These are phyloP conservation scores for Prolemur simus DNA, from an alignment of 2,113 vertebrate genomes.

Conservation along the genomic window DNA sequence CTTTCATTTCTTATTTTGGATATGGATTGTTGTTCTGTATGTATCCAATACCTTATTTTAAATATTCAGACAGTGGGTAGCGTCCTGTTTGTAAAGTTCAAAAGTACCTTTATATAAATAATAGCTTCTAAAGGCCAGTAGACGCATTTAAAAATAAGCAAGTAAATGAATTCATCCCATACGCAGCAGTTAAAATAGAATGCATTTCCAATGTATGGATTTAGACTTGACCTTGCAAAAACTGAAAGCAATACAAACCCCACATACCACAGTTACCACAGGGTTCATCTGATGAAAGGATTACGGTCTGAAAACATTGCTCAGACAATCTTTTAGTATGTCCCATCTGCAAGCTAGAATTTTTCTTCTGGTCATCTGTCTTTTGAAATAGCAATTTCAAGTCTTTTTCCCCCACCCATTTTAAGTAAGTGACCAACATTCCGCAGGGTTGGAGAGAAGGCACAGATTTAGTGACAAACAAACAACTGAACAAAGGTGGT, in stretches of 20 bases:
- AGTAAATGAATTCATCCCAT: constrained; percentile 53
- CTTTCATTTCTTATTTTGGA: constrained; percentile 45
- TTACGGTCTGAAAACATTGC: not conserved
- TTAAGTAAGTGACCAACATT: not conserved
- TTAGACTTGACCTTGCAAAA: constrained; percentile 64
- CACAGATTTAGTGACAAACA: not conserved
- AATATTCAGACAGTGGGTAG: constrained; percentile 53
- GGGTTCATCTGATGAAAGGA: not conserved
- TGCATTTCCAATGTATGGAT: constrained; percentile 1
- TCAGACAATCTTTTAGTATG: not conserved
- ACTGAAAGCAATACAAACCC: not conserved
- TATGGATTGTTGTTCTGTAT: constrained; percentile 32
- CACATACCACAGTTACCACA: not conserved
- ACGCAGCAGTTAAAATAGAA: constrained; percentile 47
- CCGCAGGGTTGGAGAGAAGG: not conserved
- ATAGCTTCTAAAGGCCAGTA: constrained; percentile 70
- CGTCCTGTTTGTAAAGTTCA: constrained; percentile 74
- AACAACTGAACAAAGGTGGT: not conserved
- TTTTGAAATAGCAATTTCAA: not conserved
- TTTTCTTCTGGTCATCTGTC: not conserved
- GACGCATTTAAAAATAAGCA: constrained; percentile 71
- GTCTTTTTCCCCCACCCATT: not conserved
- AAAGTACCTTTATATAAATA: constrained; percentile 63
- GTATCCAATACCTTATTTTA: constrained; percentile 50
- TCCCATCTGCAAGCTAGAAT: not conserved